A percentile compares a stretch with the other conserved stretches of the same genome.
These are phyloP conservation scores for Prunella strophiata DNA, from an alignment of 2,797 vertebrate species.

Conservation along the genomic window DNA sequence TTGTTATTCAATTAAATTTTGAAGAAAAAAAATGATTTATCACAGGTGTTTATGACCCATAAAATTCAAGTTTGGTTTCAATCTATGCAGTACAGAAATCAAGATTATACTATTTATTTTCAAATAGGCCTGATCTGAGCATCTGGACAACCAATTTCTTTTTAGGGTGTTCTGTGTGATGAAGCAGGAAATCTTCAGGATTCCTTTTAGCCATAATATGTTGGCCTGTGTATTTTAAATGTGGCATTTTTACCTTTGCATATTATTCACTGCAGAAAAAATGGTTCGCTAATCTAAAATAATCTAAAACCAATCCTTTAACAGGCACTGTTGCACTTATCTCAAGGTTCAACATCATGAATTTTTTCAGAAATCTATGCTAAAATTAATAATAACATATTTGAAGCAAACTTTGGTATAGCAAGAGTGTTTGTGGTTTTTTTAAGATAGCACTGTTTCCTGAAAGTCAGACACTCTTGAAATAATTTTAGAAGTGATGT, in stretches of 20 bases:
- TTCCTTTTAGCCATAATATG: neutral
- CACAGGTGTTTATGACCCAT: neutral
- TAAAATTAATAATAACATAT: neutral
- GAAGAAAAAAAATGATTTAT: neutral
- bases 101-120: neutral
- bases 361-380: neutral
- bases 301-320: neutral
- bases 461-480: neutral
- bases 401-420: neutral
- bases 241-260: neutral
- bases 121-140: neutral
- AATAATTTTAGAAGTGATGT: neutral
- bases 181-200: neutral
- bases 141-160: neutral
- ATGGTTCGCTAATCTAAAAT: neutral
- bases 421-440: accelerated
- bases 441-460: neutral
- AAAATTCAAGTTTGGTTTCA: neutral
- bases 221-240: neutral
- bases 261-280: neutral
- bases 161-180: neutral
- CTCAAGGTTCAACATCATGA: neutral
- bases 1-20: neutral
- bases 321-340: neutral
- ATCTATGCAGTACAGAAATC: neutral